Conservation (phyloP, 2,888 invertebrate species). For the Tetanocera ferruginea region DNA sequence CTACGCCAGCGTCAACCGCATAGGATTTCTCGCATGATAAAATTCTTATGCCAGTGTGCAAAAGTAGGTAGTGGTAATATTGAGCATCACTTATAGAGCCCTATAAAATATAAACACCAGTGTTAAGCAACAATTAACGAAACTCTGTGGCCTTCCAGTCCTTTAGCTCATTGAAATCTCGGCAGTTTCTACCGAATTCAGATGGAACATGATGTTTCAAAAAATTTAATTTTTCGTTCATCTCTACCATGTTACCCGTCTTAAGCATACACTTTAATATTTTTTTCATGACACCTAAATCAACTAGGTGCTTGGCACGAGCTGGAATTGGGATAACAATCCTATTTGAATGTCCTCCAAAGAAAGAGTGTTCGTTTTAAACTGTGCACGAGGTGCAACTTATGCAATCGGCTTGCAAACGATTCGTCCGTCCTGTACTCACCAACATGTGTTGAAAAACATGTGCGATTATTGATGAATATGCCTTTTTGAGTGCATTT, state of each 20-base stretch:
- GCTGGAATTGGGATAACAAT: neutral
- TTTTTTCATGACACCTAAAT: conserved; percentile 1
- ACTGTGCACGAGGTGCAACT: neutral
- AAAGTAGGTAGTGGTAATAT: neutral
- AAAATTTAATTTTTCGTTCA: neutral
- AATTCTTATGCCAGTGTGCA: too few species aligned
- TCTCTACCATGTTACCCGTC: neutral
- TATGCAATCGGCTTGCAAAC: neutral
- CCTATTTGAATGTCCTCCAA: neutral
- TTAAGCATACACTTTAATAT: neutral
- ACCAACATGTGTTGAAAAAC: neutral
- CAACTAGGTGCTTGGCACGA: neutral
- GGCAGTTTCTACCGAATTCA: neutral
- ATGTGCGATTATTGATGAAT: neutral
- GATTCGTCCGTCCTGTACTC: neutral
- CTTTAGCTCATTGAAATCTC: neutral
- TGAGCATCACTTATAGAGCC: neutral
- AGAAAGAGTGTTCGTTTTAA: neutral
- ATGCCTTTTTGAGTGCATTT: conserved; percentile 8
- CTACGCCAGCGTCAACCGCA: neutral
- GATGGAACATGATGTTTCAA: neutral
- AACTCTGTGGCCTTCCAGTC: conserved; percentile 1
- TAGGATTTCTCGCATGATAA: neutral
- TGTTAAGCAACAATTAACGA: neutral
- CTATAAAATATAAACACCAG: neutral